Percentiles rank a stretch among this genome's conserved stretches.
Evolutionary conservation across 2,888 invertebrate genomes (phyloP).

Genomic region (Harpalus rufipes): DNA sequence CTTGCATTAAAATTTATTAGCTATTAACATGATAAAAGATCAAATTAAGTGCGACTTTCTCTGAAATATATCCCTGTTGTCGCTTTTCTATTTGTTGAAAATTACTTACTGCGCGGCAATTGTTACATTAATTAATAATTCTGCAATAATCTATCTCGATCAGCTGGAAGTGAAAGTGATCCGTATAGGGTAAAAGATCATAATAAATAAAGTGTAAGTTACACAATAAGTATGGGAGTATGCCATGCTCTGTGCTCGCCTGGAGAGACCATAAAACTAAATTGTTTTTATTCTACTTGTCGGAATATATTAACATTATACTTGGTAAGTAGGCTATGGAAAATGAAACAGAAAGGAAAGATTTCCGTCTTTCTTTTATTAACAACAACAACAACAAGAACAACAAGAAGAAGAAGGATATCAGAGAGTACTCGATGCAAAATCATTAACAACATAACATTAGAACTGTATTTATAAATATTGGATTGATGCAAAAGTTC

Average conservation of each 20-base stretch:
- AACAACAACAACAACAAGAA: background rate
- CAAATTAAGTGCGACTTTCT: background rate
- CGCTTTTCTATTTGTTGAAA: constrained; percentile 8
- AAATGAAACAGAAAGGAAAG: constrained; percentile 50
- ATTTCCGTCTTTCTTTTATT: constrained; percentile 39
- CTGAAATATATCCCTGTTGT: background rate
- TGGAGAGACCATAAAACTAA: background rate
- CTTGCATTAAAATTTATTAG: background rate
- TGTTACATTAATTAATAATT: constrained; percentile 28
- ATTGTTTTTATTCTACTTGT: constrained; percentile 35
- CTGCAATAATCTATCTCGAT: background rate
- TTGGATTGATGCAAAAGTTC: too few species aligned
- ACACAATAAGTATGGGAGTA: constrained; percentile 13
- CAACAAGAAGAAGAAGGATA: background rate
- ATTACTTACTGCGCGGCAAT: background rate
- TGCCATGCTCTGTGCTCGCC: background rate
- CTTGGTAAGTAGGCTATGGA: constrained; percentile 49
- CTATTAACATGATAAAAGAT: background rate
- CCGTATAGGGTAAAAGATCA: constrained; percentile 16
- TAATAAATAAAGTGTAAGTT: constrained; percentile 28
- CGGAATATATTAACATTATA: constrained; percentile 51
- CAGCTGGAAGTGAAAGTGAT: constrained; percentile 25
- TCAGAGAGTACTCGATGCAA: too few species aligned
- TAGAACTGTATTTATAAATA: too few species aligned
- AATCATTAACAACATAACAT: background rate